A percentile compares a stretch with the other conserved stretches of the same genome.
phyloP scores from a whole-genome alignment of 2,888 invertebrate genomes.

The Lepidochrysops patricia region DNA sequence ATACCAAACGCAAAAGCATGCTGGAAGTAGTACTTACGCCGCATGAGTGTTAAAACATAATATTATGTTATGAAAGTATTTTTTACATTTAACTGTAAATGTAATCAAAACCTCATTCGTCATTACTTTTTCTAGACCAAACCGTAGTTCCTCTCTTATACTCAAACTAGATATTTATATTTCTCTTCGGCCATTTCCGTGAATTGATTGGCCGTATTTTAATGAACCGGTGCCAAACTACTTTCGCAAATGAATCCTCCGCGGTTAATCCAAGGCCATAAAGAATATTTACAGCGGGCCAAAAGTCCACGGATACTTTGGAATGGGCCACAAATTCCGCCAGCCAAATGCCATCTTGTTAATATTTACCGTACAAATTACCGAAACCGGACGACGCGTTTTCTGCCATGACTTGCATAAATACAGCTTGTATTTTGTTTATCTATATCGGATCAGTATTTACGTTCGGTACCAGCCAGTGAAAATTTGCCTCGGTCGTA shows the following conservation, averaged over 20 bases:
- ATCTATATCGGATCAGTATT: not conserved
- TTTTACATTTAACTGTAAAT: too few species aligned
- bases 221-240: not conserved
- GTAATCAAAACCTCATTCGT: too few species aligned
- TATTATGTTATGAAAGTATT: too few species aligned
- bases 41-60: too few species aligned
- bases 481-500: slow-evolving; percentile 15
- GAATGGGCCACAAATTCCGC: not conserved
- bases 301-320: not conserved
- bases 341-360: not conserved
- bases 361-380: not conserved
- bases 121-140: too few species aligned
- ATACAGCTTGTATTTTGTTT: too few species aligned
- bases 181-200: not conserved
- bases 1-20: too few species aligned
- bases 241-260: not conserved
- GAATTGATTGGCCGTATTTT: not conserved
- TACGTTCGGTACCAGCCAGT: slow-evolving; percentile 6
- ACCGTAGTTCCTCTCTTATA: too few species aligned
- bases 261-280: not conserved
- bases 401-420: too few species aligned
- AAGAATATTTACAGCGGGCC: slow-evolving; percentile 4
- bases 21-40: too few species aligned
- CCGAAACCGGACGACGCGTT: not conserved
- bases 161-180: not conserved